Evolutionary conservation across 2,113 vertebrate species (phyloP).

Genomic region (Trogon melanurus): DNA sequence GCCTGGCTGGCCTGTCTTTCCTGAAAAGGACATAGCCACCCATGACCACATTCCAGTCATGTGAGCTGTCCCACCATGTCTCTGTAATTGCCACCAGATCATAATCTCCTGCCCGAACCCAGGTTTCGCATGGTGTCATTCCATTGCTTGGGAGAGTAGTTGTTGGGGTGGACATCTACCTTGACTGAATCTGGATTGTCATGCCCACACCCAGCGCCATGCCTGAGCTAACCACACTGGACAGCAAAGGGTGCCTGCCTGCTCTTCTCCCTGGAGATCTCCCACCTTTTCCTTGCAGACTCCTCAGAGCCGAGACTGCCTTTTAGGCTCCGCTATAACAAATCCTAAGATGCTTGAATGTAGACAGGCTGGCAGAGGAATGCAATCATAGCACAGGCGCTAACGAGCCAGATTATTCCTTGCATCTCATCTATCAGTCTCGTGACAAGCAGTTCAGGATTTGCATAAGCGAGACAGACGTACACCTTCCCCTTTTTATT

Average conservation of each 20-base stretch:
- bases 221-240: neutral
- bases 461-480: neutral
- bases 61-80: no score
- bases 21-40: no score
- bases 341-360: neutral
- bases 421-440: neutral
- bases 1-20: no score
- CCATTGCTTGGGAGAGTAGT: neutral
- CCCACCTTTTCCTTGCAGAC: neutral
- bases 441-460: constrained; percentile 14
- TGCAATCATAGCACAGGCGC: neutral
- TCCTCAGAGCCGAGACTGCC: neutral
- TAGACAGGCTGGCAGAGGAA: neutral
- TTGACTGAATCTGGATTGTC: neutral
- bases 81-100: no score
- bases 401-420: neutral
- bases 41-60: no score
- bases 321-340: neutral
- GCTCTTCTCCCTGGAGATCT: neutral
- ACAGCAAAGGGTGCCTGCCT: neutral
- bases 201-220: no score
- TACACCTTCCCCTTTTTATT: neutral
- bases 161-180: neutral
- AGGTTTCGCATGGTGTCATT: no score
- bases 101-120: no score